Percentiles rank a stretch among this genome's conserved stretches.
Conservation (phyloP, 1,140 invertebrate genomes). For the Drosophila azteca region DNA sequence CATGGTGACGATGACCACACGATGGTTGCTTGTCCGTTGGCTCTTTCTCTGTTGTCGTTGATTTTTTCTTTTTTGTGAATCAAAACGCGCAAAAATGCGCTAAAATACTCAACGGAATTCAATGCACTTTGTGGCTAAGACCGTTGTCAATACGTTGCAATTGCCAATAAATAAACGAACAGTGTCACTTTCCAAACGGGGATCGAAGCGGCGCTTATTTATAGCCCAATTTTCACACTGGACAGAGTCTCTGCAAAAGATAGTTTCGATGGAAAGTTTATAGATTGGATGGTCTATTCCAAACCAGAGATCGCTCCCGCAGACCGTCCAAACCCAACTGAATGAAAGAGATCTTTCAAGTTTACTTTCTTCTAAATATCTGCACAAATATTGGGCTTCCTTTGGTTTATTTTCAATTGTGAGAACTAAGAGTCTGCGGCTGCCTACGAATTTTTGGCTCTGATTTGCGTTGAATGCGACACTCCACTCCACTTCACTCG, state of each 20-base stretch:
- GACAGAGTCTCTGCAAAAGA: conserved; percentile 30
- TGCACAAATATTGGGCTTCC: conserved; percentile 45
- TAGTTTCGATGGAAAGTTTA: conserved; percentile 9
- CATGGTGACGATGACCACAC: conserved; percentile 58
- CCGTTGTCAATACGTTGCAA: conserved; percentile 19
- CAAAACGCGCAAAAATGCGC: conserved; percentile 74
- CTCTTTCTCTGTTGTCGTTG: conserved; percentile 41
- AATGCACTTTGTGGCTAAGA: conserved; percentile 36
- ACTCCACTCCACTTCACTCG: conserved; percentile 16
- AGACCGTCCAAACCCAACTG: neutral
- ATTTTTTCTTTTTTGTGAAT: conserved; percentile 9
- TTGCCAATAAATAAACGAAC: conserved; percentile 38
- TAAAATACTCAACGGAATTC: conserved; percentile 37
- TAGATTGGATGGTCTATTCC: neutral
- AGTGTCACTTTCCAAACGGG: conserved; percentile 41
- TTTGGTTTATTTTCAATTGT: conserved; percentile 30
- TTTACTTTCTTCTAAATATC: conserved; percentile 35
- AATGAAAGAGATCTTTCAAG: neutral
- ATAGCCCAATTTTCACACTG: conserved; percentile 47
- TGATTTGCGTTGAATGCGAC: conserved; percentile 57
- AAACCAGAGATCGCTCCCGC: conserved; percentile 1
- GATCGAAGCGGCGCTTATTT: conserved; percentile 41
- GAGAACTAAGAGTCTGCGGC: neutral
- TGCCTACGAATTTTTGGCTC: neutral
- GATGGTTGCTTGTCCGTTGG: conserved; percentile 32